Evolutionary conservation across 2,797 vertebrate genomes (phyloP).

Genomic region (Tolypeutes matacus): DNA sequence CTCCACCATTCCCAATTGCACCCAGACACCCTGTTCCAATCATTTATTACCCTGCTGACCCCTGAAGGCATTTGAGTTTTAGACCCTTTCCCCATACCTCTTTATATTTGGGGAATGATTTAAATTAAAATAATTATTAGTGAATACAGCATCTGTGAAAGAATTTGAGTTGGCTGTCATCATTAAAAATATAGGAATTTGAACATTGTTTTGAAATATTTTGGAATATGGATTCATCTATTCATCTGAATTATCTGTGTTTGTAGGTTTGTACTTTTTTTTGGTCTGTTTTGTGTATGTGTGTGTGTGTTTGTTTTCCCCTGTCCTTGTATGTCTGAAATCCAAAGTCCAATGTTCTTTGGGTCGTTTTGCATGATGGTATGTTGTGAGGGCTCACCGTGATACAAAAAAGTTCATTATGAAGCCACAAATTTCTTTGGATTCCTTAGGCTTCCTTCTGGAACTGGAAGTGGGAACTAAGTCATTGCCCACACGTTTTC

Average conservation of each 20-base stretch:
- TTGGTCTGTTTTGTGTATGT: no score
- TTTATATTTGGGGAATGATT: no score
- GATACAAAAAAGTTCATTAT: background rate
- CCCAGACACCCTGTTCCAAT: no score
- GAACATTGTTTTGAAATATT: slow-evolving; percentile 35
- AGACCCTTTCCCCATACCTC: no score
- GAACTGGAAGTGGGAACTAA: slow-evolving; percentile 41
- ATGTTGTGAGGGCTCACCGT: background rate
- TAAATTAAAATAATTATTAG: no score
- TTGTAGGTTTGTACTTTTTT: no score
- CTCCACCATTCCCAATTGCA: no score
- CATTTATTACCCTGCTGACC: no score
- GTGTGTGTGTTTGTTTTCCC: no score
- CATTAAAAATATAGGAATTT: background rate
- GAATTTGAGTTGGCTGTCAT: no score
- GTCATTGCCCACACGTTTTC: background rate
- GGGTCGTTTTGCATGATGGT: background rate
- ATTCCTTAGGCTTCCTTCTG: slow-evolving; percentile 60
- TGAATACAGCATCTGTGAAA: no score
- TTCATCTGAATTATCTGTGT: background rate
- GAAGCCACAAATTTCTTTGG: slow-evolving; percentile 36
- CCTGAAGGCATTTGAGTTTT: no score
- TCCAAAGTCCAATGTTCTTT: background rate
- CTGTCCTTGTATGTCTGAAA: background rate
- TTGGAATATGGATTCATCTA: background rate